These are phyloP conservation scores for Eucera pruinosa DNA, from an alignment of 2,888 invertebrate genomes.

Conservation along the genomic window DNA sequence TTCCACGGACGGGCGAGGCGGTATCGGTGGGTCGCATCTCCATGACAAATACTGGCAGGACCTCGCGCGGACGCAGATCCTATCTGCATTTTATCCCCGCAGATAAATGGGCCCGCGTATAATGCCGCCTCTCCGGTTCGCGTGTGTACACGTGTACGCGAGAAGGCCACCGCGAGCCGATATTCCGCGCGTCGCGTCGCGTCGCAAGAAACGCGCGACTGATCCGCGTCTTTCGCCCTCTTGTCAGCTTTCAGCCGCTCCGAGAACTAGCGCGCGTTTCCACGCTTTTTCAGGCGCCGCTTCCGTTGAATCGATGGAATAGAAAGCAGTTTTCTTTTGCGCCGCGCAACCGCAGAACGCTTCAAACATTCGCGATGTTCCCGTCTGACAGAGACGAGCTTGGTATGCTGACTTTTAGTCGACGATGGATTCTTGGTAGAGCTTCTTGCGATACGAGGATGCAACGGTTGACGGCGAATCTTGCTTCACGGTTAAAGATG, in stretches of 20 bases:
- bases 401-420: conserved; percentile 6
- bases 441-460: background rate
- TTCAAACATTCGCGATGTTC: conserved; percentile 5
- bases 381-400: background rate
- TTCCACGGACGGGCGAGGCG: conserved; percentile 73
- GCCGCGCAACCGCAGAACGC: conserved; percentile 1
- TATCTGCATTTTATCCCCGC: conserved; percentile 79
- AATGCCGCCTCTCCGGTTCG: conserved; percentile 72
- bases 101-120: conserved; percentile 81
- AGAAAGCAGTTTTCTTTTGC: conserved; percentile 15
- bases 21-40: conserved; percentile 81
- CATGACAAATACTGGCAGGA: conserved; percentile 83
- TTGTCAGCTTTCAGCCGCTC: background rate
- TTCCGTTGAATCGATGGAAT: conserved; percentile 21
- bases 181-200: conserved; percentile 36
- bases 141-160: conserved; percentile 58
- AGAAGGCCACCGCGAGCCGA: conserved; percentile 50
- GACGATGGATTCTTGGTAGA: background rate
- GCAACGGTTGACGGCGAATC: background rate
- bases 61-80: conserved; percentile 82
- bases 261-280: conserved; percentile 37
- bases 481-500: background rate
- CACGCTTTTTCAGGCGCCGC: conserved; percentile 30
- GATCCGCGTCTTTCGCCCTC: conserved; percentile 17
- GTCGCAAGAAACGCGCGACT: conserved; percentile 36